Percentiles rank a stretch among this genome's conserved stretches.
Evolutionary conservation across 2,113 vertebrate species (phyloP).

Genomic region (Poeciliopsis retropinna): DNA sequence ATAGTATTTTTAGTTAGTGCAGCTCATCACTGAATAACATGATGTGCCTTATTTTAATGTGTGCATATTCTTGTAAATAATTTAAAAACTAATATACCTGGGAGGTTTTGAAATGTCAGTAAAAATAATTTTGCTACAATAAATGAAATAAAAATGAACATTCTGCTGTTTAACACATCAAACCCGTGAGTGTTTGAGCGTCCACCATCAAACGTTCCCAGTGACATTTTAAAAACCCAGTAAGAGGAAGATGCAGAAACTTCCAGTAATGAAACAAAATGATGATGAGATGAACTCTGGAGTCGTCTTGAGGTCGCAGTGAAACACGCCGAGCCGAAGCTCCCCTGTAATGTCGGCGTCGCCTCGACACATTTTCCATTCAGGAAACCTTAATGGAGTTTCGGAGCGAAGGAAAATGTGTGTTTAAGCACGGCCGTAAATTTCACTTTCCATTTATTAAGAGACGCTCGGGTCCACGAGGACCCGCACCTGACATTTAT

Average conservation of each 20-base stretch:
- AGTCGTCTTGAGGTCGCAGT: slow-evolving; percentile 6
- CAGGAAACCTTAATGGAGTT: slow-evolving; percentile 7
- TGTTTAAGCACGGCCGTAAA: slow-evolving; percentile 11
- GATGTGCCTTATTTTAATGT: no score
- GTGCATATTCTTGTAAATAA: background rate
- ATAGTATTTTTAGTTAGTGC: no score
- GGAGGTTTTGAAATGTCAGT: no score
- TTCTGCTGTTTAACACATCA: background rate
- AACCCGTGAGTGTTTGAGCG: background rate
- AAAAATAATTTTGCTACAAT: no score
- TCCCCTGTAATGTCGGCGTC: background rate
- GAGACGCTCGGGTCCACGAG: background rate
- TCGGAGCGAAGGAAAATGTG: background rate
- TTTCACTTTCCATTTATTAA: slow-evolving; percentile 8
- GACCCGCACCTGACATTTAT: slow-evolving; percentile 10
- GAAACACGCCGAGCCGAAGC: background rate
- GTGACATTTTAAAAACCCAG: slow-evolving; percentile 40
- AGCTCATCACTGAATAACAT: no score
- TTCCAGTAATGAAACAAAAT: background rate
- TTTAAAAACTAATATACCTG: background rate
- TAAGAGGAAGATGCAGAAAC: slow-evolving; percentile 6
- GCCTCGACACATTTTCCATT: slow-evolving; percentile 1
- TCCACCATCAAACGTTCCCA: slow-evolving; percentile 7
- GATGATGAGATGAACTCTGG: slow-evolving; percentile 1
- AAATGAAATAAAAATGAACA: background rate